Evolutionary conservation across 1,140 invertebrate genomes (phyloP), one percentile per base, ranked within the genome.

Genomic region (Drosophila athabasca): DNA sequence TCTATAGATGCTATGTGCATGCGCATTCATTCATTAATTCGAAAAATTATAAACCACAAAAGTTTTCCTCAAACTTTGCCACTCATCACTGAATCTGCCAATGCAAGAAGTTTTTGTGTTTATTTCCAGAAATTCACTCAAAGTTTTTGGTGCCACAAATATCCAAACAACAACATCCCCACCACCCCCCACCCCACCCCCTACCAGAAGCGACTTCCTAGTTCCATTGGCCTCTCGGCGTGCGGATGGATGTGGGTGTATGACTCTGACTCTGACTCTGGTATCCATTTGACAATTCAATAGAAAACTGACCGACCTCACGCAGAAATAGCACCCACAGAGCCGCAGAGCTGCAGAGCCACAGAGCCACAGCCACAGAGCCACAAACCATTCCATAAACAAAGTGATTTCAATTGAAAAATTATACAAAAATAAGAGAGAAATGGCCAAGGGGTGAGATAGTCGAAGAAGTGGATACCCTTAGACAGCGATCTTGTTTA

Each of bases 321-420:
- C 73, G 73, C 73, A 39, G 35, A 39, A 39, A 39, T 13, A 39
- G 35, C 35, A 39, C 9, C 9, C 35, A 39, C 35, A 39, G 31
- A 35, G 31, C 29, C 29, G 3, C 9, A 9, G 31, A 35, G 55
- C 50, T n/a, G n/a, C n/a, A n/a, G n/a, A n/a, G n/a, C 51, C 44
- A 29, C 51, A 61, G n/a, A 26, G 44, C 48, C 54, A 50, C 26
- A 58, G 11, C 39, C n/a, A 35, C 50, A 17, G 44, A 24, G 59
- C 48, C 52, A 41, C 71, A 55, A 39, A 39, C 35, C 73, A 73
- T 67, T 57, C 57, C 55, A 69, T 77, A 77, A 77, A 77, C 74
- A 77, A 77, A 74, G 53, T 77, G 74, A 77, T 53, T 77, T 69
- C 75, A 70, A 77, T 77, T 77, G 75, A 75, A 77, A 69, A 77